phyloP scores from a whole-genome alignment of 2,888 invertebrate species.

The Chrysopilus asiliformis region DNA sequence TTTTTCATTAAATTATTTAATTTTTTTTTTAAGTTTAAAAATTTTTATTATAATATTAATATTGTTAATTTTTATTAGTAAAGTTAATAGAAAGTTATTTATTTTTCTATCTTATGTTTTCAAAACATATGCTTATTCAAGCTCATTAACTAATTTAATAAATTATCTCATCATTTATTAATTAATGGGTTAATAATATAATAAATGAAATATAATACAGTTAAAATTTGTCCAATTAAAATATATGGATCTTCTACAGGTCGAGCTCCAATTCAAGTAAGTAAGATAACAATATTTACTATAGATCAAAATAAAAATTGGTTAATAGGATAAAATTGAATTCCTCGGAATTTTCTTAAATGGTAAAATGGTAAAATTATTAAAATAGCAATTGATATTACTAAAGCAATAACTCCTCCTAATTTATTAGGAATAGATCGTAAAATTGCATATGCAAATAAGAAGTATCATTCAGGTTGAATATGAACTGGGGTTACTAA shows the following conservation, averaged over 20 bases:
- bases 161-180: conserved; percentile 39
- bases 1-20: no score
- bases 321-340: conserved; percentile 42
- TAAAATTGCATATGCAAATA: conserved; percentile 65
- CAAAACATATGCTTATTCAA: no score
- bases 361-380: conserved; percentile 42
- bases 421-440: conserved; percentile 64
- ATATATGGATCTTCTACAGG: conserved; percentile 51
- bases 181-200: conserved; percentile 39
- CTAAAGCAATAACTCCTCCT: conserved; percentile 42
- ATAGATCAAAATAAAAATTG: conserved; percentile 44
- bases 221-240: conserved; percentile 43
- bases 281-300: conserved; percentile 39
- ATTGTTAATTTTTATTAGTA: no score
- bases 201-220: conserved; percentile 41
- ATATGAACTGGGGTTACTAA: conserved; percentile 53
- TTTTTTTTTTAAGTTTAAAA: no score
- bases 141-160: no score
- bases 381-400: conserved; percentile 49
- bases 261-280: conserved; percentile 54
- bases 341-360: conserved; percentile 41
- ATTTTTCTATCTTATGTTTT: no score
- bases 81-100: no score
- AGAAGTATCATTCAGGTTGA: conserved; percentile 69
- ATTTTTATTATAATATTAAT: no score